These are phyloP conservation scores for Hyalella azteca DNA, from an alignment of 2,888 invertebrate genomes.

Conservation along the genomic window DNA sequence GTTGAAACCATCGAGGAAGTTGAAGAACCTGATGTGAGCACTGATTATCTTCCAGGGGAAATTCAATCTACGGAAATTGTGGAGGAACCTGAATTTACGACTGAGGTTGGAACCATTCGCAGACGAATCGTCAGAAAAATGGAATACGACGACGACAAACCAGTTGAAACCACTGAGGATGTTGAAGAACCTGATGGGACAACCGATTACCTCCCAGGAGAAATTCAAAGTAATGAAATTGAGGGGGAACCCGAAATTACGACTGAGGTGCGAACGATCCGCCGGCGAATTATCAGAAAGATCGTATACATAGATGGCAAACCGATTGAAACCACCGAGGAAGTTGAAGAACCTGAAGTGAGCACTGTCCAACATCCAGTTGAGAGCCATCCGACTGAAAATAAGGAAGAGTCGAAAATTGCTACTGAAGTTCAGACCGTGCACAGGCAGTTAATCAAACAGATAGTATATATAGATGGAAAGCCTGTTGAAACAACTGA, in stretches of 20 bases:
- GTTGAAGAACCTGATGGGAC: conserved; percentile 5
- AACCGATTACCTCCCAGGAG: background rate
- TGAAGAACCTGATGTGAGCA: background rate
- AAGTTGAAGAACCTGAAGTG: conserved; percentile 12
- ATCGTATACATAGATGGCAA: conserved; percentile 3
- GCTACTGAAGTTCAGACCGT: conserved; percentile 41
- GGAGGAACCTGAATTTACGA: conserved; percentile 5
- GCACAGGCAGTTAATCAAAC: conserved; percentile 38
- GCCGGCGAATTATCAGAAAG: conserved; percentile 33
- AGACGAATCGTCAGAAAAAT: conserved; percentile 43
- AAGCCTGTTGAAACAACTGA: conserved; percentile 39
- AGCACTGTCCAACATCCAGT: conserved; percentile 21
- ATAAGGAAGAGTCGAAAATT: background rate
- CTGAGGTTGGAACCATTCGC: background rate
- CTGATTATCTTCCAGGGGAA: background rate
- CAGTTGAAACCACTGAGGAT: conserved; percentile 37
- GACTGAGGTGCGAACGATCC: conserved; percentile 1
- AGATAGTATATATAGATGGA: conserved; percentile 38
- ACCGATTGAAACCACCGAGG: conserved; percentile 8
- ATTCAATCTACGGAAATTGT: background rate
- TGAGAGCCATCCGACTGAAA: too few species aligned
- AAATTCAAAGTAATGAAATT: background rate
- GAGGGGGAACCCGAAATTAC: conserved; percentile 35
- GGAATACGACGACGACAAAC: conserved; percentile 33
- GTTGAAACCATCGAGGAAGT: conserved; percentile 9